Evolutionary conservation across 2,797 vertebrate species (phyloP).

Genomic region (Acrossocheilus fasciatus): DNA sequence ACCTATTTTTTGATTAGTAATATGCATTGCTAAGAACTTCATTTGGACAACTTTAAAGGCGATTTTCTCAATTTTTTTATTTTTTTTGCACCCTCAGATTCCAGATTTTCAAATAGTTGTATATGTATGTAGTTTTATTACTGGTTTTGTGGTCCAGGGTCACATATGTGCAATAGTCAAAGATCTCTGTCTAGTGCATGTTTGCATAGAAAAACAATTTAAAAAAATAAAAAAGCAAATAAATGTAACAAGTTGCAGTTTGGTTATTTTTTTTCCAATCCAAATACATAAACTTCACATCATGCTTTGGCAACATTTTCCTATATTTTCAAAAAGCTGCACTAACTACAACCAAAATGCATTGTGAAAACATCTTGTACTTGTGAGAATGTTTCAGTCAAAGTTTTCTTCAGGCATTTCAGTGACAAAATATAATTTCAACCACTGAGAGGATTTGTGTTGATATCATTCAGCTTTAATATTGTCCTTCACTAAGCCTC

Average conservation of each 20-base stretch:
- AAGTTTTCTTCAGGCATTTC: not conserved
- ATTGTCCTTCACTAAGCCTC: not conserved
- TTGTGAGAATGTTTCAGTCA: not conserved
- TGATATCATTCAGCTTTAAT: not conserved
- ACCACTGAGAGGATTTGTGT: slow-evolving; percentile 5
- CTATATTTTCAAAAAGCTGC: not conserved
- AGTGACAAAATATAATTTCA: not conserved
- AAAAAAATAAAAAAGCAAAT: too few relatives aligned
- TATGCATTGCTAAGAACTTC: too few relatives aligned
- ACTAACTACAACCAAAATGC: too few relatives aligned
- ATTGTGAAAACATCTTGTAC: not conserved
- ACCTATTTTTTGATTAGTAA: too few relatives aligned
- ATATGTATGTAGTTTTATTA: too few relatives aligned
- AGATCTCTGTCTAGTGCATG: not conserved
- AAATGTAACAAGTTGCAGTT: too few relatives aligned
- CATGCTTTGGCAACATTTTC: not conserved
- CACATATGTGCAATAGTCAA: not conserved
- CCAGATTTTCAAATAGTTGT: too few relatives aligned
- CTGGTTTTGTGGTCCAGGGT: too few relatives aligned
- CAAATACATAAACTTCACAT: not conserved
- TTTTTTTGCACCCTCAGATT: too few relatives aligned
- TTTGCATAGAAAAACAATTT: not conserved
- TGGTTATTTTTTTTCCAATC: not conserved
- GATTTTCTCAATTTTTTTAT: too few relatives aligned
- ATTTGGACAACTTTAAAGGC: too few relatives aligned